phyloP scores from a whole-genome alignment of 2,797 vertebrate species.

The Propithecus perrieri region DNA sequence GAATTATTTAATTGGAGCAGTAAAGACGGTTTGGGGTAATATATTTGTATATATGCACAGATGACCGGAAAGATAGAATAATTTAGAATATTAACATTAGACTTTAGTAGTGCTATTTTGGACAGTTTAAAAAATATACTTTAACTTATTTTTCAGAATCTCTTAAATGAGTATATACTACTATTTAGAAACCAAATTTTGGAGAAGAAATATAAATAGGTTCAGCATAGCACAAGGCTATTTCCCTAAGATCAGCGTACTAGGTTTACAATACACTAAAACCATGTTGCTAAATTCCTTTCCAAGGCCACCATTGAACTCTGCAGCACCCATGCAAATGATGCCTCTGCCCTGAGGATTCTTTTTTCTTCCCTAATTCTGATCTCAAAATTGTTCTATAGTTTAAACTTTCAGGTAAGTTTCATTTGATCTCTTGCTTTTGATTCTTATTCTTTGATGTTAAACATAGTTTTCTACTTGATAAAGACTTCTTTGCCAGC shows the following conservation, averaged over 20 bases:
- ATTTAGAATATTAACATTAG: background rate
- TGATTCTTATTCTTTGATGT: background rate
- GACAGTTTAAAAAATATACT: background rate
- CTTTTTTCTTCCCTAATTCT: constrained; percentile 98
- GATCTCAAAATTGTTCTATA: constrained; percentile 98
- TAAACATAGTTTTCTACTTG: background rate
- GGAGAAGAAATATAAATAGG: background rate
- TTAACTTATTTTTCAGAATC: constrained; percentile 18
- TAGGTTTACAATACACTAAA: background rate
- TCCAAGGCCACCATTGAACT: constrained; percentile 96
- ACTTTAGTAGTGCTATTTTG: background rate
- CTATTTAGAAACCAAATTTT: constrained; percentile 44
- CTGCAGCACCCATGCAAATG: constrained; percentile 96
- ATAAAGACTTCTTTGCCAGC: background rate
- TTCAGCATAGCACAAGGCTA: background rate
- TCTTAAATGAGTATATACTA: background rate
- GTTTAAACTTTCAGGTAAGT: constrained; percentile 98
- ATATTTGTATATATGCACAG: background rate
- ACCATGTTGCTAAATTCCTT: constrained; percentile 46
- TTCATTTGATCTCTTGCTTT: constrained; percentile 21
- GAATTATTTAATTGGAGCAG: background rate
- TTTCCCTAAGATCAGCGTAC: background rate
- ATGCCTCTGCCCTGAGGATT: constrained; percentile 95
- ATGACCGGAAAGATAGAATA: background rate
- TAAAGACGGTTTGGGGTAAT: background rate